Conservation (phyloP, 1,140 invertebrate species). For the Ostrea denselamellosa region DNA sequence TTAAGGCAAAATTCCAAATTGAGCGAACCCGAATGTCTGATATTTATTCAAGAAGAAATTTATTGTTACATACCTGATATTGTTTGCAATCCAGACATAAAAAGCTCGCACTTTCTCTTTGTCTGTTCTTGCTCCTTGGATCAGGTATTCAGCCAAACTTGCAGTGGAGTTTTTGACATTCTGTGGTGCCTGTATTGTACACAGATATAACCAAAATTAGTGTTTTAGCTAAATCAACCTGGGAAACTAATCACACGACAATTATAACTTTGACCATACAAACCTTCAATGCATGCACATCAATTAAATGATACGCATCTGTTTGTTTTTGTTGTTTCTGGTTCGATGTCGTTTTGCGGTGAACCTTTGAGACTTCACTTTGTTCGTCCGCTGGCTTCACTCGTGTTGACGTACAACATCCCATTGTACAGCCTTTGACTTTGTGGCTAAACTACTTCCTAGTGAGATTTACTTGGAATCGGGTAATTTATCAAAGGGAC, state of each 20-base stretch:
- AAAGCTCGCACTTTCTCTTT: background rate
- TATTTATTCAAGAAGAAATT: background rate
- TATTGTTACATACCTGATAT: background rate
- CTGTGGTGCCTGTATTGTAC: background rate
- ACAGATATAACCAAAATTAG: background rate
- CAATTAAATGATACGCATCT: background rate
- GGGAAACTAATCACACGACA: background rate
- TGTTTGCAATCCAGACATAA: background rate
- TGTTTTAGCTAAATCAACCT: background rate
- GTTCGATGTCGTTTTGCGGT: background rate
- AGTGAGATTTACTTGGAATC: no score
- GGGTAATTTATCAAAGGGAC: no score
- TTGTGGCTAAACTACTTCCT: background rate
- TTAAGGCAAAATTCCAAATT: background rate
- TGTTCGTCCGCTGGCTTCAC: background rate
- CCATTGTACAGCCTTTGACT: background rate
- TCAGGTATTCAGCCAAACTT: background rate
- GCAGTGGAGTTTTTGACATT: background rate
- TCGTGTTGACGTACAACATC: background rate
- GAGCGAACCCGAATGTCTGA: background rate
- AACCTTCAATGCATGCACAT: background rate
- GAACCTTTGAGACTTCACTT: background rate
- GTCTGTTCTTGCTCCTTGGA: background rate
- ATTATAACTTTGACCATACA: background rate
- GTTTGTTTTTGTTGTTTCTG: background rate